Evolutionary conservation across 1,140 invertebrate species (phyloP).

Genomic region (Uloborus diversus): DNA sequence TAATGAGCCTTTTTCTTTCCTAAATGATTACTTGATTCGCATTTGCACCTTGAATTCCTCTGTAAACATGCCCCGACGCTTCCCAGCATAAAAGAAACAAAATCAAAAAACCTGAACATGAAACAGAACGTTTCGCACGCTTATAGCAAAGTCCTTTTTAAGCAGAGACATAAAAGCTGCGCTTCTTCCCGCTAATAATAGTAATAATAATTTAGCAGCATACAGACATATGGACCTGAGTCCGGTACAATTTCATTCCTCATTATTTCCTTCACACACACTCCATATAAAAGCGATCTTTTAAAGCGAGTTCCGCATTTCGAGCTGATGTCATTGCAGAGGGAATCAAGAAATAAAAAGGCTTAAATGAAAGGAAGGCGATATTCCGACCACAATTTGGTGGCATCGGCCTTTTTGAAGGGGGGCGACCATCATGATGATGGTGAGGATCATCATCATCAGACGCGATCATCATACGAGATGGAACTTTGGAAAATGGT

Average conservation of each 20-base stretch:
- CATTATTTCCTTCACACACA: not conserved
- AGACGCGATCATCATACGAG: slow-evolving; percentile 3
- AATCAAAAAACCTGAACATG: too few relatives aligned
- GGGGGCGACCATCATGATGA: slow-evolving; percentile 2
- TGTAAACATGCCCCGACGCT: too few relatives aligned
- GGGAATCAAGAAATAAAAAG: not conserved
- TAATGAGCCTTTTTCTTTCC: too few relatives aligned
- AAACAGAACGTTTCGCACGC: too few relatives aligned
- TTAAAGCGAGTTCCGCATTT: slow-evolving; percentile 19
- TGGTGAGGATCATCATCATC: slow-evolving; percentile 15
- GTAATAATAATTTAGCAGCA: slow-evolving; percentile 1
- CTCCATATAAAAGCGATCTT: not conserved
- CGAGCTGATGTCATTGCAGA: not conserved
- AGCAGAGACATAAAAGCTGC: not conserved
- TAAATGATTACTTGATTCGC: too few relatives aligned
- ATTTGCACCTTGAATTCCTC: too few relatives aligned
- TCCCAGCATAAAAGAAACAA: too few relatives aligned
- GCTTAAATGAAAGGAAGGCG: not conserved
- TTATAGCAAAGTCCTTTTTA: too few relatives aligned
- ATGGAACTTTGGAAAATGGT: slow-evolving; percentile 6
- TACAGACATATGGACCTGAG: not conserved
- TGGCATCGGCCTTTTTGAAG: slow-evolving; percentile 1
- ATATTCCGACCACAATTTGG: slow-evolving; percentile 1
- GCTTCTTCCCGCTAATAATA: not conserved
- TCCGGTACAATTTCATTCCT: not conserved